phyloP scores from a whole-genome alignment of 2,113 vertebrate species.

The Neodontobutis hainanensis region DNA sequence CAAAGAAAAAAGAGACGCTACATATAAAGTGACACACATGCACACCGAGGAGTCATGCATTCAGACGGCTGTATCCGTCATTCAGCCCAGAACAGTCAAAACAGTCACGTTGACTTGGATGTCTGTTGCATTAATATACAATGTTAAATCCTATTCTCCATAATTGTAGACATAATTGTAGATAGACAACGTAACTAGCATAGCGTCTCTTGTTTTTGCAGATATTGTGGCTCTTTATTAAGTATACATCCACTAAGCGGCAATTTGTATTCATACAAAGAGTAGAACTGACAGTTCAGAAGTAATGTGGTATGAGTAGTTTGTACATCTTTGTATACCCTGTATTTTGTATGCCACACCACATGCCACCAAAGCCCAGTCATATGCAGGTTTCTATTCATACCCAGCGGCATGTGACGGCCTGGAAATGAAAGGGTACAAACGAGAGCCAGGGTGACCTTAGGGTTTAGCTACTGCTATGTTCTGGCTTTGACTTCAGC shows the following conservation, averaged over 20 bases:
- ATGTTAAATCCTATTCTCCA: slow-evolving; percentile 18
- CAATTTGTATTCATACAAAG: too few relatives aligned
- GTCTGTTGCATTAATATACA: slow-evolving; percentile 19
- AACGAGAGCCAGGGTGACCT: slow-evolving; percentile 57
- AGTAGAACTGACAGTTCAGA: too few relatives aligned
- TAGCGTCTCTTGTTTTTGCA: too few relatives aligned
- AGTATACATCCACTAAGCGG: too few relatives aligned
- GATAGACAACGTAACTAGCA: not conserved
- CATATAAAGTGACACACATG: slow-evolving; percentile 28
- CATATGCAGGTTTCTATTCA: slow-evolving; percentile 49
- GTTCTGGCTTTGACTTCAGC: slow-evolving; percentile 11
- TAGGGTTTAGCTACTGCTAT: slow-evolving; percentile 32
- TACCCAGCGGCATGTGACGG: slow-evolving; percentile 56
- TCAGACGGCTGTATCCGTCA: slow-evolving; percentile 63
- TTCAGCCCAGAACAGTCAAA: slow-evolving; percentile 22
- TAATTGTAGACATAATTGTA: not conserved
- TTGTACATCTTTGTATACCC: not conserved
- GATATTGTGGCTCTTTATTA: too few relatives aligned
- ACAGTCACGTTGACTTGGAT: slow-evolving; percentile 30
- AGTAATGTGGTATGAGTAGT: not conserved
- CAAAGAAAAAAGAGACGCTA: slow-evolving; percentile 15
- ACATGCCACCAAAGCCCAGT: slow-evolving; percentile 25
- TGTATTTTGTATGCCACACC: slow-evolving; percentile 30
- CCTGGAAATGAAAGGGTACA: slow-evolving; percentile 51
- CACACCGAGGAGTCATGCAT: slow-evolving; percentile 48